A percentile compares a stretch with the other conserved stretches of the same genome.
Conservation (phyloP, 2,888 invertebrate species). For the Noctua janthina region DNA sequence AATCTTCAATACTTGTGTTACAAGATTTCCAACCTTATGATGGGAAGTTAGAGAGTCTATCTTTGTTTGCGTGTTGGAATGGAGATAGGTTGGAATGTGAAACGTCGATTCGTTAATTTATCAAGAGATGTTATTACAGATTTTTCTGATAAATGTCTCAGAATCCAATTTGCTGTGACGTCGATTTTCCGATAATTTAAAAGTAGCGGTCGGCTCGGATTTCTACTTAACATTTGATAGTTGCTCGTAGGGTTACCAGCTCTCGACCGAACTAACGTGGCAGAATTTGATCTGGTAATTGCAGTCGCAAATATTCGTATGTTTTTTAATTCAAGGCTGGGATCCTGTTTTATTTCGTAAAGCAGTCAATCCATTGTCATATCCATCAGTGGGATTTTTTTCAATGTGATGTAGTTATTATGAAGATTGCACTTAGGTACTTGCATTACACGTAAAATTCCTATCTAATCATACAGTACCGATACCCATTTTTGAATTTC, state of each 20-base stretch:
- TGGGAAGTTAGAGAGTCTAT: not conserved
- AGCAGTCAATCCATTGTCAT: not conserved
- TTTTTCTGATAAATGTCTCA: slow-evolving; percentile 75
- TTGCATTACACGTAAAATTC: not conserved
- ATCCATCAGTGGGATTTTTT: not conserved
- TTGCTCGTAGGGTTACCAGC: slow-evolving; percentile 22
- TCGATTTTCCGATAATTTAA: slow-evolving; percentile 75
- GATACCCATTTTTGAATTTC: not conserved
- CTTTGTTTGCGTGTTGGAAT: not conserved
- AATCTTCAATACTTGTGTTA: slow-evolving; percentile 5
- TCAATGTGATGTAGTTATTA: not conserved
- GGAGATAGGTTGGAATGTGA: slow-evolving; percentile 35
- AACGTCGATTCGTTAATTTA: slow-evolving; percentile 68
- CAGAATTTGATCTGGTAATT: no score
- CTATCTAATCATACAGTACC: no score
- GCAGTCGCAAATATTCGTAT: not conserved
- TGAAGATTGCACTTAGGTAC: no score
- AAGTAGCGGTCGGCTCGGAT: slow-evolving; percentile 66
- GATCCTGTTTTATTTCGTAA: not conserved
- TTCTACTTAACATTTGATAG: slow-evolving; percentile 65
- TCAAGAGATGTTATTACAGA: slow-evolving; percentile 75
- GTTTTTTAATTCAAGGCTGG: not conserved
- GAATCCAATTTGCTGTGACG: slow-evolving; percentile 78
- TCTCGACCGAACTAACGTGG: no score
- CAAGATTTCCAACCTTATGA: slow-evolving; percentile 7